Evolutionary conservation across 2,113 vertebrate species (phyloP).

Genomic region (Podiceps cristatus): DNA sequence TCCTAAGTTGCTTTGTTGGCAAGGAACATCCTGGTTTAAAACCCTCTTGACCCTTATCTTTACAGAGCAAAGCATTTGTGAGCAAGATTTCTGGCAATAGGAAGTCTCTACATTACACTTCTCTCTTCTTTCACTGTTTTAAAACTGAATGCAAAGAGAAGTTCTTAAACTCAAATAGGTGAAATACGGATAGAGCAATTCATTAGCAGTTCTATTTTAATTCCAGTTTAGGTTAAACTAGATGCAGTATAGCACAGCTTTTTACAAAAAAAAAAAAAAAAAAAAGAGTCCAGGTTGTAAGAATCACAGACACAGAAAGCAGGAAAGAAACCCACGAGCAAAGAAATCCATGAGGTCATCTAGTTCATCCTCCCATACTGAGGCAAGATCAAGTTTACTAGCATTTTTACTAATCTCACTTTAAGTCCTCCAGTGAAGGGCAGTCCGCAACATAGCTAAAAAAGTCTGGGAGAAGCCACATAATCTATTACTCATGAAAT

Average conservation of each 20-base stretch:
- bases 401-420: background rate
- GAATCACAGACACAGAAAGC: background rate
- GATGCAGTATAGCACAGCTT: background rate
- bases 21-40: conserved; percentile 22
- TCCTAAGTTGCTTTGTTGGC: conserved; percentile 9
- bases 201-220: background rate
- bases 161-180: background rate
- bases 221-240: background rate
- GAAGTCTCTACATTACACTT: background rate
- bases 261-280: background rate
- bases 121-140: background rate
- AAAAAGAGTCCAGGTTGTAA: background rate
- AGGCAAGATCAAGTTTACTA: background rate
- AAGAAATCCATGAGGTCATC: background rate
- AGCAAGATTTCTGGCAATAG: background rate
- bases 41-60: background rate
- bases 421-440: background rate
- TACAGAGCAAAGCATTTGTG: background rate
- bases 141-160: background rate
- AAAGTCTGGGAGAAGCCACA: background rate
- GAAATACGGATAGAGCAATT: background rate
- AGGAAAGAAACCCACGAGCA: background rate
- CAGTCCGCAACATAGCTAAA: background rate
- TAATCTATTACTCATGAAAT: background rate
- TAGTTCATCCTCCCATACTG: background rate